Evolutionary conservation across 2,797 vertebrate species (phyloP), one percentile per base, ranked within the genome.

Genomic region (Chelon auratus): DNA sequence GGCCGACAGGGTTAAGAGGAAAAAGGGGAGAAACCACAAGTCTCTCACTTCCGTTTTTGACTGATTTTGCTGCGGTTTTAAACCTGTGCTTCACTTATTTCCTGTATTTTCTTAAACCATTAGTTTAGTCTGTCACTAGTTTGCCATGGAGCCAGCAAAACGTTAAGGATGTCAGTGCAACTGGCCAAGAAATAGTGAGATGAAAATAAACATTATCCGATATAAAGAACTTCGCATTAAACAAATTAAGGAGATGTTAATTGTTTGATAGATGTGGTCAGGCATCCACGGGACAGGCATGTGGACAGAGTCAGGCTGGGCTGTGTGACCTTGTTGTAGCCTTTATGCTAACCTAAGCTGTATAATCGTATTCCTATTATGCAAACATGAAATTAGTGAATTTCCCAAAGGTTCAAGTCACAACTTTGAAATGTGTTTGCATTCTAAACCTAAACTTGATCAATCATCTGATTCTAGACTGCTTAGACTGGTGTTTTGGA

Each of bases 21-120:
- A 65, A 39, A 70, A 61, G 24, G 20, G 18, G 53, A 53, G 33
- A 77, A 64, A 77, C 36, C 42, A 39, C 36, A 70, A 9, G 33
- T 47, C 2, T 58, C n/a, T 60, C 57, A 30, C 33, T 65, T 45
- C 8, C 62, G 55, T 68, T 72, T 63, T 36, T 10, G 45, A 47
- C 30, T 30, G 13, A 39, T 33, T 13, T 55, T 36, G 42, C 54
- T 26, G 62, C 18, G 45, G 47, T 61, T 77, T 75, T 55, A 20
- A 67, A 62, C 33, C 30, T 43, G 43, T 24, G 15, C 24, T 64
- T 59, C 17, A 37, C 39, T 47, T 42, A 42, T 43, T 69, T 22
- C 5, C 1, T 45, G 45, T 7, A n/a, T 24, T 53, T 13, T 17
- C 50, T 53, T 20, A n/a, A 48, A 48, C 48, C 2, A 58, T 59